Evolutionary conservation across 2,113 vertebrate species (phyloP).

Genomic region (Mola mola): DNA sequence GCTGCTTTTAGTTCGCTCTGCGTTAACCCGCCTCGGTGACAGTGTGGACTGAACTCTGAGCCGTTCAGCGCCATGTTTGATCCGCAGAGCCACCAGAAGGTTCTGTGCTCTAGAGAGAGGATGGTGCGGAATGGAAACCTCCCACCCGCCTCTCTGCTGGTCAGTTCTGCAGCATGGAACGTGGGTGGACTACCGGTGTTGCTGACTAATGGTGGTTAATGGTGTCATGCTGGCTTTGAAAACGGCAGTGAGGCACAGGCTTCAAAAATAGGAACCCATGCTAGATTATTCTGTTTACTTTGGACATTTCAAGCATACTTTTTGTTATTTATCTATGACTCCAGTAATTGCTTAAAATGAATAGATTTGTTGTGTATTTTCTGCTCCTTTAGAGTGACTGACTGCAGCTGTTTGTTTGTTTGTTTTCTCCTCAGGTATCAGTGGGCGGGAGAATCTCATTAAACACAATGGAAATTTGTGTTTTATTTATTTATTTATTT

Average conservation of each 20-base stretch:
- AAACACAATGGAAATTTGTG: not conserved
- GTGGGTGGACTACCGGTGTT: slow-evolving; percentile 1
- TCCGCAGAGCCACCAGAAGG: not conserved
- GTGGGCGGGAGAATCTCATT: not conserved
- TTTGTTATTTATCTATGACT: slow-evolving; percentile 30
- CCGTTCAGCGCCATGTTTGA: slow-evolving; percentile 7
- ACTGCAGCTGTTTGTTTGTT: slow-evolving; percentile 7
- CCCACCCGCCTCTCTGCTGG: slow-evolving; percentile 18
- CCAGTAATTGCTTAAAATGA: slow-evolving; percentile 49
- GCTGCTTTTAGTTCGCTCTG: slow-evolving; percentile 11
- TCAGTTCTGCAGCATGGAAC: slow-evolving; percentile 1
- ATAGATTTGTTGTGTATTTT: slow-evolving; percentile 15
- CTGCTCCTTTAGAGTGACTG: too few relatives aligned
- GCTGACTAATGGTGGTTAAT: slow-evolving; percentile 43
- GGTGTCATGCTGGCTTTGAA: slow-evolving; percentile 30
- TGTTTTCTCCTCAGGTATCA: slow-evolving; percentile 1
- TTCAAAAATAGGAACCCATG: slow-evolving; percentile 40
- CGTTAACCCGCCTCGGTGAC: slow-evolving; percentile 8
- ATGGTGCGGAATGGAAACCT: too few relatives aligned
- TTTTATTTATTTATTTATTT: not conserved
- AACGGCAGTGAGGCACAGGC: too few relatives aligned
- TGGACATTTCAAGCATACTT: too few relatives aligned
- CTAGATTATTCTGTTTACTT: too few relatives aligned
- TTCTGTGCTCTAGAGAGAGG: too few relatives aligned
- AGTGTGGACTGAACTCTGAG: slow-evolving; percentile 16